Percentiles rank a stretch among this genome's conserved stretches.
Evolutionary conservation across 2,113 vertebrate species (phyloP).

Genomic region (Oenanthe melanoleuca): DNA sequence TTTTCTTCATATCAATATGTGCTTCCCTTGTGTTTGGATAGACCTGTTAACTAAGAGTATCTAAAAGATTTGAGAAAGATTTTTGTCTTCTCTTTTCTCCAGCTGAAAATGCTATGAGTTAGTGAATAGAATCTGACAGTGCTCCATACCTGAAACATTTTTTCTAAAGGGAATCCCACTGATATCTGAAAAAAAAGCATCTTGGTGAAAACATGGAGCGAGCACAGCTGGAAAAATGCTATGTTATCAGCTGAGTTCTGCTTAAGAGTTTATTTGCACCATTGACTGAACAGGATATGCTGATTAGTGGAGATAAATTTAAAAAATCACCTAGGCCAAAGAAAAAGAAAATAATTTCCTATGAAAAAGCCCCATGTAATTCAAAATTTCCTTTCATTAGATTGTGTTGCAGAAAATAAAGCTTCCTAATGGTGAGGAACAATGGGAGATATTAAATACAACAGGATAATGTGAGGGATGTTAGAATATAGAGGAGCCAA

Average conservation of each 20-base stretch:
- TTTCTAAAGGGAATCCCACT: not conserved
- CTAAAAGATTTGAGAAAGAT: not conserved
- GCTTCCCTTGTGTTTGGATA: not conserved
- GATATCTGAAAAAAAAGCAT: not conserved
- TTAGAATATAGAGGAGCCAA: not conserved
- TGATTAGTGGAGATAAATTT: not conserved
- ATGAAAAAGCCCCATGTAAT: not conserved
- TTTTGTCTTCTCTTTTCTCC: not conserved
- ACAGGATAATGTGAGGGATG: not conserved
- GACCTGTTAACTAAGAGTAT: not conserved
- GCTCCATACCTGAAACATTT: not conserved
- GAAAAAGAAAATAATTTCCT: not conserved
- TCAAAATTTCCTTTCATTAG: constrained; percentile 1
- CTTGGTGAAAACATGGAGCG: not conserved
- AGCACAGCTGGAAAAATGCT: not conserved
- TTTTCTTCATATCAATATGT: not conserved
- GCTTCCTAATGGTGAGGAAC: not conserved
- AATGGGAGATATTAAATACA: not conserved
- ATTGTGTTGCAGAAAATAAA: not conserved
- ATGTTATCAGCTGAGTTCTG: not conserved
- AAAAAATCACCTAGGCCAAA: not conserved
- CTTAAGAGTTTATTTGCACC: not conserved
- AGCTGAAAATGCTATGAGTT: not conserved
- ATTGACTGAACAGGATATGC: not conserved
- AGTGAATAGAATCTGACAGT: not conserved